Percentiles rank a stretch among this genome's conserved stretches.
These are phyloP conservation scores for Phymanthus crucifer DNA, from an alignment of 92 coral and sea anemone species.

Conservation along the genomic window DNA sequence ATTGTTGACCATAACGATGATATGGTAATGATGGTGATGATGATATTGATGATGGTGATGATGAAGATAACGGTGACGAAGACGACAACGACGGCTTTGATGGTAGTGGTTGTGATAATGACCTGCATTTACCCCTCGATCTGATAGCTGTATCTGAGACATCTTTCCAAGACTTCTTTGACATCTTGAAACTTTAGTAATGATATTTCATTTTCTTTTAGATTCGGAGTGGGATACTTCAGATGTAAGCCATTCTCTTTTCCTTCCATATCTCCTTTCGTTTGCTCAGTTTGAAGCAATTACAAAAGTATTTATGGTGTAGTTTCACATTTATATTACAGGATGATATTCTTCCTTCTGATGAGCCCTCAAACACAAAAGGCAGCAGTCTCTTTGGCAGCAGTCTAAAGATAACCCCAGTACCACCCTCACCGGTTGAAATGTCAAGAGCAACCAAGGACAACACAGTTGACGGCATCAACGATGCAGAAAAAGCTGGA, in stretches of 20 bases:
- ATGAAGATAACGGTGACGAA: too few relatives aligned
- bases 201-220: conserved; percentile 22
- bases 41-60: too few relatives aligned
- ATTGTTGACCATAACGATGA: too few relatives aligned
- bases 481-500: not conserved
- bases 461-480: conserved; percentile 18
- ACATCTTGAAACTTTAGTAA: too few relatives aligned
- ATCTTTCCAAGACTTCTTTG: too few relatives aligned
- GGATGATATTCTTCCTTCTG: conserved; percentile 80
- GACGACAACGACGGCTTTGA: too few relatives aligned
- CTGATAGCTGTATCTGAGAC: too few relatives aligned
- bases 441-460: conserved; percentile 10
- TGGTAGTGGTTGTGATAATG: too few relatives aligned
- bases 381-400: conserved; percentile 68
- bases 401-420: conserved; percentile 23
- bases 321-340: not conserved
- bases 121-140: too few relatives aligned
- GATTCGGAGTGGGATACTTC: conserved; percentile 97
- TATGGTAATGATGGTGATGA: too few relatives aligned
- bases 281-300: not conserved
- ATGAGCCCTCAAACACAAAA: conserved; percentile 67
- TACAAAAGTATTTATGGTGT: not conserved
- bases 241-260: conserved; percentile 60
- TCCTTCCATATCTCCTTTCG: not conserved
- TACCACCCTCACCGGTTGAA: conserved; percentile 24